phyloP scores from a whole-genome alignment of 2,113 vertebrate species.

The human (Homo sapiens) region DNA sequence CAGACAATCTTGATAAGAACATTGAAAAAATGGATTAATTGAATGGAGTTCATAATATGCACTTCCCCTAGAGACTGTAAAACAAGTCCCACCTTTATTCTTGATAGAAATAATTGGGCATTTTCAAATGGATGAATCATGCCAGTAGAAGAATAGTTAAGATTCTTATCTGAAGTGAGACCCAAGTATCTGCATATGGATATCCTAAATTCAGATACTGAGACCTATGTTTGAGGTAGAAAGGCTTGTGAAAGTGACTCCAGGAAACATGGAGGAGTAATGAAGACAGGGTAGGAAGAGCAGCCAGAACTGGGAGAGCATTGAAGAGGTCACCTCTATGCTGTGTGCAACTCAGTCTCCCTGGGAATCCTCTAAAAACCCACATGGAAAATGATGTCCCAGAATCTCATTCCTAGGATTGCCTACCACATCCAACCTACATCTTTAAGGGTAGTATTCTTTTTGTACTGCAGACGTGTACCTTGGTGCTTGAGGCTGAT shows the following conservation, averaged over 20 bases:
- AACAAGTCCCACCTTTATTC: not conserved
- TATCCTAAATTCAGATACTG: not conserved
- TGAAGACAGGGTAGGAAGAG: not conserved
- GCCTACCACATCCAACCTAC: not conserved
- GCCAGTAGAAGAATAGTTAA: not conserved
- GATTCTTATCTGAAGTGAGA: not conserved
- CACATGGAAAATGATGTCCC: not conserved
- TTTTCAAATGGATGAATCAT: not conserved
- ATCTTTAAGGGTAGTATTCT: not conserved
- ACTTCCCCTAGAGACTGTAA: not conserved
- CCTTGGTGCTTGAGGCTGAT: not conserved
- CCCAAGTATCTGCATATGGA: not conserved
- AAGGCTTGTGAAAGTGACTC: not conserved
- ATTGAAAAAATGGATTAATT: not conserved
- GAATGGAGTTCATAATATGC: not conserved
- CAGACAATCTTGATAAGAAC: not conserved
- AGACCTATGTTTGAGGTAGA: not conserved
- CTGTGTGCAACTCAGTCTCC: not conserved
- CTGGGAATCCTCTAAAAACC: not conserved
- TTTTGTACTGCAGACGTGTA: rapidly evolving
- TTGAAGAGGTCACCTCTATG: not conserved
- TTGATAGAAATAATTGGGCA: not conserved
- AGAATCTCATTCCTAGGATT: not conserved
- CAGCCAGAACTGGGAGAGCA: not conserved
- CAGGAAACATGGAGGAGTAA: not conserved